phyloP scores from a whole-genome alignment of 2,113 vertebrate species.

The Amazona vittata region DNA sequence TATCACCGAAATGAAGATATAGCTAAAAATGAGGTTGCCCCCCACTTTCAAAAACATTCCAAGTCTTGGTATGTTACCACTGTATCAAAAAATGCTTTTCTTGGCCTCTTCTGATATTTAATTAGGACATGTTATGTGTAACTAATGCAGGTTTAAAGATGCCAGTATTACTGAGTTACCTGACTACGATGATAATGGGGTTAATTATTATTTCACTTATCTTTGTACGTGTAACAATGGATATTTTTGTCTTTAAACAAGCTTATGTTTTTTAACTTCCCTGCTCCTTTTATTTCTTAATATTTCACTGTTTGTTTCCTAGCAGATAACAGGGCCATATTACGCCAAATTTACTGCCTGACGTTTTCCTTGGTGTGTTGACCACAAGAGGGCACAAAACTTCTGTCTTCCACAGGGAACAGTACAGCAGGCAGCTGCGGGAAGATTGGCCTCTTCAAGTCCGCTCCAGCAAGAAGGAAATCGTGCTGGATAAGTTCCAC shows the following conservation, averaged over 20 bases:
- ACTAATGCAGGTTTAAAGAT: background rate
- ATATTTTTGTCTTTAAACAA: background rate
- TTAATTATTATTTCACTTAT: background rate
- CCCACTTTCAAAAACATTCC: background rate
- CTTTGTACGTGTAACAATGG: background rate
- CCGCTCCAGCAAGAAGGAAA: background rate
- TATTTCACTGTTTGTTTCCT: fast-evolving
- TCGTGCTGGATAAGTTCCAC: fast-evolving
- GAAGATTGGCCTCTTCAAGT: background rate
- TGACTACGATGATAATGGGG: background rate
- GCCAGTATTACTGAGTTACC: background rate
- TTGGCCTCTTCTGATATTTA: background rate
- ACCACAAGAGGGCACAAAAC: conserved; percentile 60
- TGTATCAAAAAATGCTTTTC: background rate
- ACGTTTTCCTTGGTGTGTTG: background rate
- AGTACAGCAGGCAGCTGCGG: fast-evolving
- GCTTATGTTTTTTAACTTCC: background rate
- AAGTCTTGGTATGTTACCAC: background rate
- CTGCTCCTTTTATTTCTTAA: background rate
- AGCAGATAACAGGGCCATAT: background rate
- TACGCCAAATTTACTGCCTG: background rate
- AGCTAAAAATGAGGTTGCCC: background rate
- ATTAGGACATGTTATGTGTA: background rate
- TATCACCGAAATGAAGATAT: background rate
- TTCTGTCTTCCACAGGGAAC: background rate